Conservation (phyloP, 2,797 vertebrate species). For the Halcyon smyrnensis region DNA sequence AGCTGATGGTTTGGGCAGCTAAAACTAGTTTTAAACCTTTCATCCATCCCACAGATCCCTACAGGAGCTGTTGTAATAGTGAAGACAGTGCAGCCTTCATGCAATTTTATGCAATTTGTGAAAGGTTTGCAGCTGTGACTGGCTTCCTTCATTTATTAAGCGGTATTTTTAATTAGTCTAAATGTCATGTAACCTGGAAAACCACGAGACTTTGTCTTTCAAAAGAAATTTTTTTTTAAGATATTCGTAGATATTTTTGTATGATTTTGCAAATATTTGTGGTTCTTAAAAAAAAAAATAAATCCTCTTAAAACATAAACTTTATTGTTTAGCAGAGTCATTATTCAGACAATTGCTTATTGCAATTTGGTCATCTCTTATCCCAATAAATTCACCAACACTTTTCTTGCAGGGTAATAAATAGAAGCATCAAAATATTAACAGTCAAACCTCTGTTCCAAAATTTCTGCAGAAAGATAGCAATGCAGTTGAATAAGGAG, state of each 20-base stretch:
- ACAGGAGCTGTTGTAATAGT: background rate
- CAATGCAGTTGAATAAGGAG: background rate
- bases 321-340: background rate
- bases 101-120: background rate
- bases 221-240: background rate
- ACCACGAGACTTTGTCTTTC: background rate
- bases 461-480: background rate
- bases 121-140: background rate
- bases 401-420: background rate
- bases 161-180: background rate
- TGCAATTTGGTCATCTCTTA: background rate
- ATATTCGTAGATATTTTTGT: background rate
- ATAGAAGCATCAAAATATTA: background rate
- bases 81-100: background rate
- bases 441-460: background rate
- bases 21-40: background rate
- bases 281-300: background rate
- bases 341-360: background rate
- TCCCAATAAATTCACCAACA: background rate
- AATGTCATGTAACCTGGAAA: background rate
- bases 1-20: background rate
- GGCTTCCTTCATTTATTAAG: background rate
- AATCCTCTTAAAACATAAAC: background rate
- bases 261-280: background rate
- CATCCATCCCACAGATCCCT: background rate